These are phyloP conservation scores for Frankliniella fusca DNA, from an alignment of 2,888 invertebrate genomes.

Conservation along the genomic window DNA sequence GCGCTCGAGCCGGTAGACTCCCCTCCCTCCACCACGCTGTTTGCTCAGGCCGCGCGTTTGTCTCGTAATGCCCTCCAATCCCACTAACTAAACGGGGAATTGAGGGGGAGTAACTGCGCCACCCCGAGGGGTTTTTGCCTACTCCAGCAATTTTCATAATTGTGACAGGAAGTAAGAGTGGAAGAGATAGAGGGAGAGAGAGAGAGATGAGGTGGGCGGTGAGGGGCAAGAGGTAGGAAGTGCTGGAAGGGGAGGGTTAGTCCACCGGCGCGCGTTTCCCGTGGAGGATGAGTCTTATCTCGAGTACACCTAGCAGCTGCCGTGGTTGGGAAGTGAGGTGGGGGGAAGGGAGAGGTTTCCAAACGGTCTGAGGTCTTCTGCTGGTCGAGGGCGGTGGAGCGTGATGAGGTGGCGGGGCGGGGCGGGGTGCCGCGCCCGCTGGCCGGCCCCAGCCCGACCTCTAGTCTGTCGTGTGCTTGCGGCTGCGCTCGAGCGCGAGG, in stretches of 20 bases:
- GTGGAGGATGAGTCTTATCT: neutral
- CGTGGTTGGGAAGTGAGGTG: neutral
- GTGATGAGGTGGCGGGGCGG: neutral
- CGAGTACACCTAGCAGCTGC: neutral
- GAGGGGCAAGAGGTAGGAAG: no score
- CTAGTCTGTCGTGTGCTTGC: no score
- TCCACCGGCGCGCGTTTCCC: neutral
- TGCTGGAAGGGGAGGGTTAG: no score
- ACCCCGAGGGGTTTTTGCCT: neutral
- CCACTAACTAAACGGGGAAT: neutral
- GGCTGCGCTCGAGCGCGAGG: no score
- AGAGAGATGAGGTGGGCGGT: neutral
- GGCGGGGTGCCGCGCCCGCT: neutral
- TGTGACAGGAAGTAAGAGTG: conserved; percentile 15
- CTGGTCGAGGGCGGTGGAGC: neutral
- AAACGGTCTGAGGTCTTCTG: neutral
- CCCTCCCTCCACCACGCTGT: no score
- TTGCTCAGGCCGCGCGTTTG: neutral
- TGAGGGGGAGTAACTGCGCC: neutral
- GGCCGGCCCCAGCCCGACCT: no score
- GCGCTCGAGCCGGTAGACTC: no score
- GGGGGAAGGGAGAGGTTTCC: neutral
- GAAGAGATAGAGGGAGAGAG: neutral
- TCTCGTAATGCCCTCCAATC: neutral
- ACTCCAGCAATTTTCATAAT: conserved; percentile 25